Base-by-base conservation (phyloP, 2,888 invertebrate genomes). In the Caenorhabditis sp. region DNA sequence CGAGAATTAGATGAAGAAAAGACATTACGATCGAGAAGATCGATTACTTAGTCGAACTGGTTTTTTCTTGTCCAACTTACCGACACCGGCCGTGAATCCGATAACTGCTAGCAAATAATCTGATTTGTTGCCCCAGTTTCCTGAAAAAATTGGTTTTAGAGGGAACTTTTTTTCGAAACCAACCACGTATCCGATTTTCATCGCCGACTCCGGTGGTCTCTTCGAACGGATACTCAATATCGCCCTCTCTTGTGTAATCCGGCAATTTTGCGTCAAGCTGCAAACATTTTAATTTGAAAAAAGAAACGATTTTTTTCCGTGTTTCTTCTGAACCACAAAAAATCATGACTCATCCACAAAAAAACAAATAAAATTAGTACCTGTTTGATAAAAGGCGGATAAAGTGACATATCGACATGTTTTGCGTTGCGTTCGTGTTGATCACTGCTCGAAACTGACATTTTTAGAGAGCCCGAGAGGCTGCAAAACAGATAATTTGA, bases 51-150 rank as follows among this genome's bases (percentile, higher is more conserved):
- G 9, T 30, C 30, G 61, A 43, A 48, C 27, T 15, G 3, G 17
- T 24, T 15, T n/a, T n/a, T n/a, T n/a, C n/a, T n/a, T n/a, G n/a
- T n/a, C n/a, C n/a, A 41, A 48, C 78, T 50, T 15, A 82, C 83
- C 88, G 27, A 88, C 76, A 24, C 87, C 88, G 27, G 89, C 85
- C 3, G 86, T 83, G 63, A 87, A 91, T 37, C 92, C 92, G 22
- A 93, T 90, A 53, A 92, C 92, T 2, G 92, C 92, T 1, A 92
- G 88, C 20, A 92, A 89, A 83, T 92, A 81, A 84, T 92, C 92
- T 32, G 92, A 84, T 79, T 90, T 89, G 62, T 91, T 91, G 74
- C 89, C 89, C 91, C 91, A 91, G 83, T 90, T 90, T 22, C 90
- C 91, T 77, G 62, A 15, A 80, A 71, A 43, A 43, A n/a, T 17